These are phyloP conservation scores for Gibbula magus DNA, from an alignment of 2,888 invertebrate species.

Conservation along the genomic window DNA sequence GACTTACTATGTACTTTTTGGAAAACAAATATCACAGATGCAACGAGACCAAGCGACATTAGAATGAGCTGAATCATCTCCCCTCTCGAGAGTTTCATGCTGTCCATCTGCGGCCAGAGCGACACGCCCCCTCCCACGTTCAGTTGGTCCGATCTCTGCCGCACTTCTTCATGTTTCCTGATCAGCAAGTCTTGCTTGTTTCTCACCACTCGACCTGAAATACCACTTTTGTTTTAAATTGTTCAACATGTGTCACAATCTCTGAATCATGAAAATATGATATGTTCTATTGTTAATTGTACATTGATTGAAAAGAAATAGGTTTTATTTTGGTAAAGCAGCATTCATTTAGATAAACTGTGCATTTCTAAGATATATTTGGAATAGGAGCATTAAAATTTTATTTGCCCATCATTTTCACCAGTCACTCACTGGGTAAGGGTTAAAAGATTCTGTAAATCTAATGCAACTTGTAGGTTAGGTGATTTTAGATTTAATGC, in stretches of 20 bases:
- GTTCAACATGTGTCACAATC: neutral
- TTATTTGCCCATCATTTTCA: too few relatives aligned
- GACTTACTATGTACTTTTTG: slow-evolving; percentile 62
- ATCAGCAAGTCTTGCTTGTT: slow-evolving; percentile 56
- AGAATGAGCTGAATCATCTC: slow-evolving; percentile 53
- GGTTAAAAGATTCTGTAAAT: too few relatives aligned
- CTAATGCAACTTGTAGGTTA: too few relatives aligned
- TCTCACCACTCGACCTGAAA: slow-evolving; percentile 37
- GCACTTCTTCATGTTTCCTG: slow-evolving; percentile 63
- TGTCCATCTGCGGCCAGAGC: slow-evolving; percentile 72
- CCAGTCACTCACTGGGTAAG: too few relatives aligned
- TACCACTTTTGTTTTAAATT: neutral
- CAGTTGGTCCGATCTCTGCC: slow-evolving; percentile 56
- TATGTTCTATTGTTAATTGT: too few relatives aligned
- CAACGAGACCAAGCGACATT: slow-evolving; percentile 42
- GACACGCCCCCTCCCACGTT: slow-evolving; percentile 70
- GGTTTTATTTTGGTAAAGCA: too few relatives aligned
- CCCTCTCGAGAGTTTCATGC: slow-evolving; percentile 62
- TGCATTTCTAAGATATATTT: too few relatives aligned
- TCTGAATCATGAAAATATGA: neutral
- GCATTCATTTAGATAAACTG: too few relatives aligned
- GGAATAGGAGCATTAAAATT: too few relatives aligned
- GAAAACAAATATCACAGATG: slow-evolving; percentile 48
- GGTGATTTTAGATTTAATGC: too few relatives aligned
- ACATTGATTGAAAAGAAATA: too few relatives aligned